Conservation (phyloP, 2,888 invertebrate genomes). For the Julus scanicus region DNA sequence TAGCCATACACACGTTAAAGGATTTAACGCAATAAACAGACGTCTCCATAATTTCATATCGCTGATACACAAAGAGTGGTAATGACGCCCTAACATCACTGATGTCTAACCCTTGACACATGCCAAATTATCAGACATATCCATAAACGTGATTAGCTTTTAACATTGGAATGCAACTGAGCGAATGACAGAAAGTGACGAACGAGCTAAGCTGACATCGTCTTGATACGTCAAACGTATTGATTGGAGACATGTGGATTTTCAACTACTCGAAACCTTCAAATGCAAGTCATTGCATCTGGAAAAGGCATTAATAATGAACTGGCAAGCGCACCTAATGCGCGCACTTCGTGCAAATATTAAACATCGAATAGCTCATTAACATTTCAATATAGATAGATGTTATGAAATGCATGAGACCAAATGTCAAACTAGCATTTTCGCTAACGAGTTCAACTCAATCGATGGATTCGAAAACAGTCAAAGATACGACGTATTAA, state of each 20-base stretch:
- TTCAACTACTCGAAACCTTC: neutral
- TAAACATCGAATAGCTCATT: neutral
- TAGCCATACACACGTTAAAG: no score
- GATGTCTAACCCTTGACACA: neutral
- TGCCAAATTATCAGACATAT: neutral
- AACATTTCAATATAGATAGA: neutral
- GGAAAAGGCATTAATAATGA: neutral
- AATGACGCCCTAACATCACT: neutral
- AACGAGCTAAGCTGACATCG: conserved; percentile 3
- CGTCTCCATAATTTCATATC: no score
- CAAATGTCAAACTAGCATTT: neutral
- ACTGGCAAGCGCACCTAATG: neutral
- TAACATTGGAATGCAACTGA: neutral
- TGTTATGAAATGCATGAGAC: neutral
- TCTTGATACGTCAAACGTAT: neutral
- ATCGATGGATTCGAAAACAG: neutral
- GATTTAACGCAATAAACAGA: no score
- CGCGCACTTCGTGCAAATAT: neutral
- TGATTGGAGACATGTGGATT: neutral
- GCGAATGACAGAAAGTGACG: neutral
- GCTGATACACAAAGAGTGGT: no score
- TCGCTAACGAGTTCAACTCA: neutral
- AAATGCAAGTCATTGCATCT: conserved; percentile 29
- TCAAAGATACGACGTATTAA: neutral
- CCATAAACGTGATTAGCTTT: conserved; percentile 36